Percentiles rank a stretch among this genome's conserved stretches.
These are phyloP conservation scores for Steinernema carpocapsae DNA, from an alignment of 2,888 invertebrate species.

Conservation along the genomic window DNA sequence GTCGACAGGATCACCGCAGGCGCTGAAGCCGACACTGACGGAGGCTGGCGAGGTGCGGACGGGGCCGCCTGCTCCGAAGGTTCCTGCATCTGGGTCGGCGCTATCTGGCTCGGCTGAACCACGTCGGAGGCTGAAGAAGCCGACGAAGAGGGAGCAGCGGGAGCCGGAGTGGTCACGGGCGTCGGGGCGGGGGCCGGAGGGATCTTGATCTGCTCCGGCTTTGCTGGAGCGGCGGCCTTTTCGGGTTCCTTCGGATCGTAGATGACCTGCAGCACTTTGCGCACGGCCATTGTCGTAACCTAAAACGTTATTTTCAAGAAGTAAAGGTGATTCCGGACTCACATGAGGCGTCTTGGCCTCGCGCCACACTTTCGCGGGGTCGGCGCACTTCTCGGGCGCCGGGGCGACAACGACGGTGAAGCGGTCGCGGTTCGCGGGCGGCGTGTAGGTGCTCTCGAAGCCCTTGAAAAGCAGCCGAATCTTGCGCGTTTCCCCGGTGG, in stretches of 20 bases:
- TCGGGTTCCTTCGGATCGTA: neutral
- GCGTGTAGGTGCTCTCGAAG: slow-evolving; percentile 24
- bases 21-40: too few species aligned
- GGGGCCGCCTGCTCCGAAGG: too few species aligned
- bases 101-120: too few species aligned
- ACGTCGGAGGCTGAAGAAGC: too few species aligned
- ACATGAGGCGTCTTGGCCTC: slow-evolving; percentile 23
- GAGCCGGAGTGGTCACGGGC: neutral
- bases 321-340: neutral
- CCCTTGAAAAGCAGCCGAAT: slow-evolving; percentile 5
- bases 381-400: slow-evolving; percentile 32
- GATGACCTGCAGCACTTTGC: slow-evolving; percentile 36
- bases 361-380: slow-evolving; percentile 17
- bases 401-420: slow-evolving; percentile 37
- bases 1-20: too few species aligned
- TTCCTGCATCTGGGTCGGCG: too few species aligned
- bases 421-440: slow-evolving; percentile 34
- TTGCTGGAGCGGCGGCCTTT: neutral
- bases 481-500: neutral
- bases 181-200: neutral
- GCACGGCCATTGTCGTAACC: slow-evolving; percentile 7
- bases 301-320: neutral
- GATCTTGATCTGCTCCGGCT: neutral
- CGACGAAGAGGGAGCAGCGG: slow-evolving; percentile 7
- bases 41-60: too few species aligned